Conservation (phyloP, 2,888 invertebrate species). For the Xiphydria camelus region DNA sequence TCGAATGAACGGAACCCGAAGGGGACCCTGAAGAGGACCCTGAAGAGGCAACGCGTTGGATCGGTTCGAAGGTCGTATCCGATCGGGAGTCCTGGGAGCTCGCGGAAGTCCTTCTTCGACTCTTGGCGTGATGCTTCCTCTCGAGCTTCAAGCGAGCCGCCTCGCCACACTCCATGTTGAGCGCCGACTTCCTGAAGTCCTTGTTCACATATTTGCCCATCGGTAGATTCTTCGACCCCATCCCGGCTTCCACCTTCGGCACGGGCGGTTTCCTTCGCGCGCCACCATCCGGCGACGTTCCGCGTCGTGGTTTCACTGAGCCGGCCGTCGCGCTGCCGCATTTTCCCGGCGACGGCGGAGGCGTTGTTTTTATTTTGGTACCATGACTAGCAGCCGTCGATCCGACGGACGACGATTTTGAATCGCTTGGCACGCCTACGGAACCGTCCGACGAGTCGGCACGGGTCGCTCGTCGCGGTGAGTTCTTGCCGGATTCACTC, state of each 20-base stretch:
- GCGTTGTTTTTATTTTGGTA: slow-evolving; percentile 44
- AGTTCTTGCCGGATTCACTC: slow-evolving; percentile 35
- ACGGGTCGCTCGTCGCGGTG: slow-evolving; percentile 45
- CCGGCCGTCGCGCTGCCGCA: background rate
- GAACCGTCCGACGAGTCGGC: slow-evolving; percentile 41
- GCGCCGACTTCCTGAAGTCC: slow-evolving; percentile 73
- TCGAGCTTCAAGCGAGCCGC: slow-evolving; percentile 35
- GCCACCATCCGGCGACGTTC: slow-evolving; percentile 42
- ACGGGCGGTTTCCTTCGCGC: slow-evolving; percentile 57
- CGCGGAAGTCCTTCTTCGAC: slow-evolving; percentile 56
- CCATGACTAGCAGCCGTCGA: slow-evolving; percentile 41
- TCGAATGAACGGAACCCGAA: slow-evolving; percentile 26
- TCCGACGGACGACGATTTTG: slow-evolving; percentile 45
- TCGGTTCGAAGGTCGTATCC: slow-evolving; percentile 34
- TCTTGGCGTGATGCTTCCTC: slow-evolving; percentile 39
- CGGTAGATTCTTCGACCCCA: slow-evolving; percentile 46
- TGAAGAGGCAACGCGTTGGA: slow-evolving; percentile 24
- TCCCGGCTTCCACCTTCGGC: slow-evolving; percentile 55
- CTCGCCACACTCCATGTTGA: slow-evolving; percentile 66
- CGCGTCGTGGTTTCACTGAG: slow-evolving; percentile 41
- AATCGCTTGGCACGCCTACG: slow-evolving; percentile 50
- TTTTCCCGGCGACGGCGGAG: slow-evolving; percentile 22
- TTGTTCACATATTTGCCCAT: slow-evolving; percentile 64
- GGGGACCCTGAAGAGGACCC: slow-evolving; percentile 33
- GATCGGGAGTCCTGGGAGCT: slow-evolving; percentile 55